These are phyloP conservation scores for Brassicogethes aeneus DNA, from an alignment of 2,888 invertebrate species.

Conservation along the genomic window DNA sequence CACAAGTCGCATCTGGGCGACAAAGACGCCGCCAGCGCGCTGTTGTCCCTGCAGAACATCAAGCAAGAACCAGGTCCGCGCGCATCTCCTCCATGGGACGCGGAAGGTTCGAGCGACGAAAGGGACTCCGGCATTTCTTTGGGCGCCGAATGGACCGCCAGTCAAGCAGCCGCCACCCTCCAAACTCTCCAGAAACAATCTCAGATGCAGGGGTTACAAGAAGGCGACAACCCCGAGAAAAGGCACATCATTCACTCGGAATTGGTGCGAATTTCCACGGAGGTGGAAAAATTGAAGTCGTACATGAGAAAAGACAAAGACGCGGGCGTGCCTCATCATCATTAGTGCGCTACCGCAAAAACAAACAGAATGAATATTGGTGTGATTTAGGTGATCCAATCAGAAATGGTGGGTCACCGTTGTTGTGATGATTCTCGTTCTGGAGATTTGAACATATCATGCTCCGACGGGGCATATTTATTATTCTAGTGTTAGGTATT, in stretches of 20 bases:
- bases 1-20: slow-evolving; percentile 87
- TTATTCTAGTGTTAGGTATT: slow-evolving; percentile 31
- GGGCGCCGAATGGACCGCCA: slow-evolving; percentile 56
- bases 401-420: slow-evolving; percentile 12
- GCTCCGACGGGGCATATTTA: slow-evolving; percentile 31
- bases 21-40: slow-evolving; percentile 75
- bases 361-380: not conserved
- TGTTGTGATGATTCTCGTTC: slow-evolving; percentile 28
- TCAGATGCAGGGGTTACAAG: slow-evolving; percentile 23
- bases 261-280: slow-evolving; percentile 78
- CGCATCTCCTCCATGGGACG: slow-evolving; percentile 79
- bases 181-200: slow-evolving; percentile 38
- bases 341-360: slow-evolving; percentile 6
- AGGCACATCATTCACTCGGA: slow-evolving; percentile 76
- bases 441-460: slow-evolving; percentile 33
- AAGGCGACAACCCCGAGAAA: slow-evolving; percentile 40
- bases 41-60: slow-evolving; percentile 75
- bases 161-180: slow-evolving; percentile 34
- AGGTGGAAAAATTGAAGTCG: slow-evolving; percentile 83
- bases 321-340: too few species aligned
- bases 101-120: slow-evolving; percentile 84
- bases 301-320: slow-evolving; percentile 54
- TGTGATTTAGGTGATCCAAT: not conserved
- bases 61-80: slow-evolving; percentile 77
- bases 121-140: slow-evolving; percentile 83